Percentiles rank a stretch among this genome's conserved stretches.
phyloP scores from a whole-genome alignment of 2,113 vertebrate species.

The Gallinago jamesoni region DNA sequence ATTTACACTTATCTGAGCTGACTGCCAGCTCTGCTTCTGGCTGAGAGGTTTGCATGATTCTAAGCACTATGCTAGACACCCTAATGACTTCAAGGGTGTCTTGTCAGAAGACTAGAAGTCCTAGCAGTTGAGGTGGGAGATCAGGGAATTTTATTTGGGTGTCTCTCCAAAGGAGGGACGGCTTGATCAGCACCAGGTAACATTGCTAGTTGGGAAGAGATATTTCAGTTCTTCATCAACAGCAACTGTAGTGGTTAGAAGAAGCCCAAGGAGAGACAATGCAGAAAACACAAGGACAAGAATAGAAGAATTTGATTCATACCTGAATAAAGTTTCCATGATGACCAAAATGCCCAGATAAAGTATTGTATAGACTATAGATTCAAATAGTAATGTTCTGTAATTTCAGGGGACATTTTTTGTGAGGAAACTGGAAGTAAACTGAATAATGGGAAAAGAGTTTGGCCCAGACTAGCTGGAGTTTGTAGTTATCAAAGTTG shows the following conservation, averaged over 20 bases:
- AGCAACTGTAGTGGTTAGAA: background rate
- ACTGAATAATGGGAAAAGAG: background rate
- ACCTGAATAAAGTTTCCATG: background rate
- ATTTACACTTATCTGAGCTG: background rate
- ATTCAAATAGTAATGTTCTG: background rate
- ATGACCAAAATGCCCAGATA: background rate
- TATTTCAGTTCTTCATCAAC: background rate
- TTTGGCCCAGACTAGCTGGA: background rate
- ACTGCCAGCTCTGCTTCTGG: background rate
- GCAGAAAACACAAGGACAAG: background rate
- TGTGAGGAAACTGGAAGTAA: background rate
- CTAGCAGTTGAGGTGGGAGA: background rate
- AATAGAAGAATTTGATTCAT: background rate
- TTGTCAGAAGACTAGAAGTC: background rate
- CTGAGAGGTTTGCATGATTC: background rate
- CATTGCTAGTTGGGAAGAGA: background rate
- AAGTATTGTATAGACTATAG: background rate
- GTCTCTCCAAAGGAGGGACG: background rate
- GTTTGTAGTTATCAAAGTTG: background rate
- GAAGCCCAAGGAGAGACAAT: background rate
- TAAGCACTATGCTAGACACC: background rate
- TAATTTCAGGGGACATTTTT: background rate
- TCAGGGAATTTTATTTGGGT: background rate
- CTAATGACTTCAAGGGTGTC: background rate
- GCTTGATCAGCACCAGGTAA: background rate